These are phyloP conservation scores for Apamea monoglypha DNA, from an alignment of 2,888 invertebrate species.

Conservation along the genomic window DNA sequence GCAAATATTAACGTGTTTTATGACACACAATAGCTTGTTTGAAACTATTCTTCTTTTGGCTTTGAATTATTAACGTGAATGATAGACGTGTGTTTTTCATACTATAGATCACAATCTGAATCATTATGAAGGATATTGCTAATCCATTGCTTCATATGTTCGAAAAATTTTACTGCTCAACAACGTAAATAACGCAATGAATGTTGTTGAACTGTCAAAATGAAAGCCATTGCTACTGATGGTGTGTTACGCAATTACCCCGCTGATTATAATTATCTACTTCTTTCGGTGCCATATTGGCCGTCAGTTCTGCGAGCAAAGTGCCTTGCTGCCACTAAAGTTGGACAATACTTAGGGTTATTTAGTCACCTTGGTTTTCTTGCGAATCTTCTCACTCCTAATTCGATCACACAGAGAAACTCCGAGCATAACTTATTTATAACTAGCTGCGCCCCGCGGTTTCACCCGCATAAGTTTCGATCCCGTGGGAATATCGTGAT, in stretches of 20 bases:
- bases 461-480: too few species aligned
- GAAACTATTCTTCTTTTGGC: conserved; percentile 3
- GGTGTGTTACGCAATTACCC: not conserved
- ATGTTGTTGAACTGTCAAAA: not conserved
- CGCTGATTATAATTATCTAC: not conserved
- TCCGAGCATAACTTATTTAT: not conserved
- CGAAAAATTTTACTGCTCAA: too few species aligned
- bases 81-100: not conserved
- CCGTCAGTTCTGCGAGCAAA: not conserved
- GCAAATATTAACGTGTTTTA: conserved; percentile 49
- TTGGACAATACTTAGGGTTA: not conserved
- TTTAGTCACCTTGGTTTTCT: not conserved
- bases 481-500: too few species aligned
- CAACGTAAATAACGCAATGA: too few species aligned
- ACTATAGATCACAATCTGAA: not conserved
- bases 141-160: too few species aligned
- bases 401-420: not conserved
- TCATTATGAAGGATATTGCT: not conserved
- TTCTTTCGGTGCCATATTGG: not conserved
- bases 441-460: too few species aligned
- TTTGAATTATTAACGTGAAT: conserved; percentile 23
- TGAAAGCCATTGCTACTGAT: too few species aligned
- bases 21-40: conserved; percentile 20
- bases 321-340: too few species aligned
- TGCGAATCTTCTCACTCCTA: not conserved